Percentiles rank a stretch among this genome's conserved stretches.
phyloP scores from a whole-genome alignment of 2,888 invertebrate species.

The Abrostola triplasia region DNA sequence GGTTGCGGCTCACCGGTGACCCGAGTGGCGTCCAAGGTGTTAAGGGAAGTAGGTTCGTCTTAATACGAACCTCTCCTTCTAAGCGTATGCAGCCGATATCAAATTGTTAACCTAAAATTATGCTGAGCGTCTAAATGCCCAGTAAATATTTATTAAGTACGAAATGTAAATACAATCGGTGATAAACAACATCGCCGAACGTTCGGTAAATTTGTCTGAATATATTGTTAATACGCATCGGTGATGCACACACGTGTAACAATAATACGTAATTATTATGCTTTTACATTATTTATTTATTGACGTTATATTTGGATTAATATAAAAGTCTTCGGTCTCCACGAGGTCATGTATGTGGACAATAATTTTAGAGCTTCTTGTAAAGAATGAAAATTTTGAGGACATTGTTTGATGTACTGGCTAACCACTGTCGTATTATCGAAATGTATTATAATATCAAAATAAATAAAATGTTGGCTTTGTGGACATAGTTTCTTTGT shows the following conservation, averaged over 20 bases:
- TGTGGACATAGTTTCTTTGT: conserved; percentile 61
- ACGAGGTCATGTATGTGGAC: conserved; percentile 45
- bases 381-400: conserved; percentile 64
- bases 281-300: conserved; percentile 83
- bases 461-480: conserved; percentile 76
- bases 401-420: conserved; percentile 60
- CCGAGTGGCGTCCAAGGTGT: no score
- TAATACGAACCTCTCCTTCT: no score
- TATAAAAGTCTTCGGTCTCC: conserved; percentile 68
- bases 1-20: no score
- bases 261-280: conserved; percentile 71
- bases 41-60: no score
- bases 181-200: not conserved
- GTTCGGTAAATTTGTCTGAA: not conserved
- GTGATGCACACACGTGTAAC: conserved; percentile 10
- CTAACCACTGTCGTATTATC: conserved; percentile 60
- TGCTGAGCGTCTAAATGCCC: not conserved
- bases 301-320: conserved; percentile 79
- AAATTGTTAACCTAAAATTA: no score
- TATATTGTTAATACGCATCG: conserved; percentile 10
- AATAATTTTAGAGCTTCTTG: conserved; percentile 65
- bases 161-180: not conserved
- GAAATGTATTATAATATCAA: conserved; percentile 70
- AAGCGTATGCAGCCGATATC: no score
- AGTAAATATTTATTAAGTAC: not conserved